A percentile compares a stretch with the other conserved stretches of the same genome.
Conservation (phyloP, 2,797 vertebrate genomes). For the Hydrolagus colliei region DNA sequence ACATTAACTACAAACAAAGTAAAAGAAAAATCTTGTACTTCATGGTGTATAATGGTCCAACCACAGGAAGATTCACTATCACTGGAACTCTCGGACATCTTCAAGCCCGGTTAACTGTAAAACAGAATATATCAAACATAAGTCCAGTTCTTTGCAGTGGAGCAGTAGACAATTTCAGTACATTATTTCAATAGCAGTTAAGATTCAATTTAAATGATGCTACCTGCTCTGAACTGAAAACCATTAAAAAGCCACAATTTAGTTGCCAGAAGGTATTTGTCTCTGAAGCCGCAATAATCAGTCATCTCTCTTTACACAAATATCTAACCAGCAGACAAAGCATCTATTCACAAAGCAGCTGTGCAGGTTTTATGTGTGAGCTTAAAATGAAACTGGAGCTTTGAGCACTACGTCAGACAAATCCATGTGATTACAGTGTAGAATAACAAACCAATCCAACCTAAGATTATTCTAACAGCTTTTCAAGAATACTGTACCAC, state of each 20-base stretch:
- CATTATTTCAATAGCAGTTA: too few species aligned
- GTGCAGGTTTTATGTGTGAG: not conserved
- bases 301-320: not conserved
- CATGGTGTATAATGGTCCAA: conserved; percentile 92
- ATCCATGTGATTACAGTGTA: too few species aligned
- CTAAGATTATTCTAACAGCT: not conserved
- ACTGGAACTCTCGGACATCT: conserved; percentile 86
- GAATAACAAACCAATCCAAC: not conserved
- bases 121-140: conserved; percentile 1
- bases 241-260: too few species aligned
- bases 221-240: too few species aligned
- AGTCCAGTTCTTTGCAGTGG: not conserved
- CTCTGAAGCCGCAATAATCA: not conserved
- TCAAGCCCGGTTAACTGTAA: conserved; percentile 47
- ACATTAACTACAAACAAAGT: not conserved
- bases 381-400: conserved; percentile 1
- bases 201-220: too few species aligned
- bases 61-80: conserved; percentile 91
- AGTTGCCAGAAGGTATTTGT: too few species aligned
- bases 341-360: not conserved
- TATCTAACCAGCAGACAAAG: not conserved
- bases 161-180: not conserved
- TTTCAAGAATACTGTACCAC: not conserved
- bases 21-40: conserved; percentile 55
- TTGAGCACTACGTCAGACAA: not conserved